These are phyloP conservation scores for Equus quagga DNA, from an alignment of 2,113 vertebrate species.

Conservation along the genomic window DNA sequence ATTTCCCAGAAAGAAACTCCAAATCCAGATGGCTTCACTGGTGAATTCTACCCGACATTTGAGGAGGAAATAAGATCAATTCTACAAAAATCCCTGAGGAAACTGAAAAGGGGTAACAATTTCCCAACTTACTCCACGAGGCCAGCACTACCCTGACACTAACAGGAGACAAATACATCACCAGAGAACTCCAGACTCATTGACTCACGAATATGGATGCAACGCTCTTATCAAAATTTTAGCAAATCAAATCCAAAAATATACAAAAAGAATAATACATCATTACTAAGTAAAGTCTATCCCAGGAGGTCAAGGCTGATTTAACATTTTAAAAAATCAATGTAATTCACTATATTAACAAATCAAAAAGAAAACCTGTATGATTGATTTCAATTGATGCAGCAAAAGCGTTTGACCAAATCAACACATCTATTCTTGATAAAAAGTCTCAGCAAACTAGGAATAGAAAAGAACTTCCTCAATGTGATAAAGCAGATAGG, in stretches of 20 bases:
- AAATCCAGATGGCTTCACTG: background rate
- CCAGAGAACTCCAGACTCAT: background rate
- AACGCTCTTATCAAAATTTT: background rate
- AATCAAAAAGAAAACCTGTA: background rate
- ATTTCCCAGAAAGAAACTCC: background rate
- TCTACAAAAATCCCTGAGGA: background rate
- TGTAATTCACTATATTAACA: slow-evolving; percentile 7
- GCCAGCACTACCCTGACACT: background rate
- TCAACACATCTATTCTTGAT: background rate
- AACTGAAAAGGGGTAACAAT: background rate
- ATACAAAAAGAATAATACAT: background rate
- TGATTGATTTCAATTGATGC: background rate
- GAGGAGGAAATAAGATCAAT: background rate
- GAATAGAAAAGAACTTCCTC: background rate
- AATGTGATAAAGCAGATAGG: background rate
- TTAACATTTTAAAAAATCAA: slow-evolving; percentile 35
- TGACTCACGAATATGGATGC: background rate
- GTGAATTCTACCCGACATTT: slow-evolving; percentile 11
- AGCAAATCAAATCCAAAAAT: slow-evolving; percentile 37
- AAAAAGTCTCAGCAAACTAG: background rate
- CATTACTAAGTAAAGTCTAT: background rate
- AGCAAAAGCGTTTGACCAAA: slow-evolving; percentile 15
- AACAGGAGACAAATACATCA: background rate
- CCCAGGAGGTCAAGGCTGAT: background rate
- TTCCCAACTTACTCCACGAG: background rate